Evolutionary conservation across 2,888 invertebrate genomes (phyloP).

Genomic region (Amphimallon solstitiale): DNA sequence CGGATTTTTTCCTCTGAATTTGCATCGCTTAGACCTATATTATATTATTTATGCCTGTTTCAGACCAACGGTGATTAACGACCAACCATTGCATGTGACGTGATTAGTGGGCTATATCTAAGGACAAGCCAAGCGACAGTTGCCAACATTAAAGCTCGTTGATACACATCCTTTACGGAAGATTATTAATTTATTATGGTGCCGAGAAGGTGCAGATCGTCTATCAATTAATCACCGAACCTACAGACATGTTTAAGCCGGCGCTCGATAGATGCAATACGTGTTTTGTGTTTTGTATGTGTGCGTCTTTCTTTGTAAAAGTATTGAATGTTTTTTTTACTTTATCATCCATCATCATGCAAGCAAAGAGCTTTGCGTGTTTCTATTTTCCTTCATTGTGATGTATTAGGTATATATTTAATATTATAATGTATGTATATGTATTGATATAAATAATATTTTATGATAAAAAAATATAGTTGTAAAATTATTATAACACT

Average conservation of each 20-base stretch:
- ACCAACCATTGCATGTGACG: constrained; percentile 52
- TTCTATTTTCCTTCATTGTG: not conserved
- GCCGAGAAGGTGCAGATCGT: not conserved
- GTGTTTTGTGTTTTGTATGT: too few relatives aligned
- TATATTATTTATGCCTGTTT: constrained; percentile 45
- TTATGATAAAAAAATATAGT: too few relatives aligned
- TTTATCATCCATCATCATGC: not conserved
- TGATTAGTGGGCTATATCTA: constrained; percentile 37
- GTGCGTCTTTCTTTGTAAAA: too few relatives aligned
- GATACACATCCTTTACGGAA: not conserved
- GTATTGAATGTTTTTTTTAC: not conserved
- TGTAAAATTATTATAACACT: too few relatives aligned
- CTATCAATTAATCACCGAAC: too few relatives aligned
- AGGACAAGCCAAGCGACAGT: not conserved
- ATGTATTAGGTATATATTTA: not conserved
- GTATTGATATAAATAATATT: not conserved
- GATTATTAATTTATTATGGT: constrained; percentile 25
- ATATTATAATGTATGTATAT: not conserved
- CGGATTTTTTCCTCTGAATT: too few relatives aligned
- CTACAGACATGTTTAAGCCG: too few relatives aligned
- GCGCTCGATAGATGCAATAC: too few relatives aligned
- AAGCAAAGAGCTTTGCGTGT: not conserved
- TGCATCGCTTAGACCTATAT: not conserved
- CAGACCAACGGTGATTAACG: constrained; percentile 61
- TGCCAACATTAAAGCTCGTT: not conserved